These are phyloP conservation scores for Microtus agrestis DNA, from an alignment of 2,797 vertebrate genomes.

Conservation along the genomic window DNA sequence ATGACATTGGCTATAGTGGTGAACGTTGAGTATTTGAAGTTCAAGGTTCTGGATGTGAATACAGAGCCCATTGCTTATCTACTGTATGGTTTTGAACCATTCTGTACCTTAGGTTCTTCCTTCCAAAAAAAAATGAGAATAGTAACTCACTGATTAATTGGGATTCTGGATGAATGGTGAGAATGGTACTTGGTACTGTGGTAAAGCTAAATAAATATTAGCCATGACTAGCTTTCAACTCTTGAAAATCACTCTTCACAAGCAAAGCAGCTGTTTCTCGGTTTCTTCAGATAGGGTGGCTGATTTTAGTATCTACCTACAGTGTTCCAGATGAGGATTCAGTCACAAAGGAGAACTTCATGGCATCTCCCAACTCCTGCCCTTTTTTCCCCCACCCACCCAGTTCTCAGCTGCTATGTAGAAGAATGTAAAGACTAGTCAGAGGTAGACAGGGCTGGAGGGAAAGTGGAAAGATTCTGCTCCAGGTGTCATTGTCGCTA, in stretches of 20 bases:
- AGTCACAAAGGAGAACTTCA: neutral
- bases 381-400: neutral
- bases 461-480: neutral
- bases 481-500: no score
- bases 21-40: neutral
- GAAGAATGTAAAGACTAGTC: neutral
- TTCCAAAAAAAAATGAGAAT: neutral
- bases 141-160: neutral
- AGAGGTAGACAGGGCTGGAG: neutral
- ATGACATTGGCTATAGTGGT: neutral
- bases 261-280: neutral
- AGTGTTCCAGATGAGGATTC: neutral
- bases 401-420: neutral
- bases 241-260: neutral
- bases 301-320: neutral
- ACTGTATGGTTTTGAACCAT: neutral
- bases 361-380: neutral
- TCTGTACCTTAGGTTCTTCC: neutral
- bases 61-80: neutral
- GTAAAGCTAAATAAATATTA: constrained; percentile 40
- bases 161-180: neutral
- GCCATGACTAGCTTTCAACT: neutral
- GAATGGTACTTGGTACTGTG: neutral
- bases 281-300: constrained; percentile 5
- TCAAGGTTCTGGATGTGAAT: neutral